Conservation (phyloP, 2,888 invertebrate species). For the Phorcus lineatus region DNA sequence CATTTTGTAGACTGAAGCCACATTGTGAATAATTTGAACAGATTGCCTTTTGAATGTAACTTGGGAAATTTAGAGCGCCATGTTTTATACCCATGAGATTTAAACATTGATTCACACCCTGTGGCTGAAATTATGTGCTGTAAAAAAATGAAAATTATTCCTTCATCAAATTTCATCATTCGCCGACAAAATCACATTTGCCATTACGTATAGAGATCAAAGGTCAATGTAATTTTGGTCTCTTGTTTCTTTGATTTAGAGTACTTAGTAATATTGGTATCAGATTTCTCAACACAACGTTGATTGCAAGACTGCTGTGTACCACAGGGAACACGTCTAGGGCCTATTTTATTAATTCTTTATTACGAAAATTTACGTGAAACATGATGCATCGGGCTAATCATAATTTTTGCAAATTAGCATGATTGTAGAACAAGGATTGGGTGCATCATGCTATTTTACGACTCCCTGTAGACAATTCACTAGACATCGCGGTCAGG, state of each 20-base stretch:
- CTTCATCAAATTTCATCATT: no score
- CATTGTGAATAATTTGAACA: no score
- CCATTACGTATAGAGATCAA: background rate
- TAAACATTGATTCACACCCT: no score
- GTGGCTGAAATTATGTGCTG: no score
- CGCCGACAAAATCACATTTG: no score
- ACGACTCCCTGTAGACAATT: background rate
- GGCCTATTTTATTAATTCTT: background rate
- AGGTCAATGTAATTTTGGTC: background rate
- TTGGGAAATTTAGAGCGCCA: no score
- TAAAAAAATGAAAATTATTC: no score
- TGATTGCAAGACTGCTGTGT: background rate
- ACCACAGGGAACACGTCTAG: background rate
- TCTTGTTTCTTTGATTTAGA: background rate
- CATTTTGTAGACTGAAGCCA: no score
- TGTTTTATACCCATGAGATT: no score
- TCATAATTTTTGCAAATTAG: conserved; percentile 7
- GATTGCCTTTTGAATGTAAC: no score
- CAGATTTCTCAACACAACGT: background rate
- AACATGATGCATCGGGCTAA: conserved; percentile 1
- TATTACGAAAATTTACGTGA: background rate
- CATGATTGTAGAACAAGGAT: conserved; percentile 8
- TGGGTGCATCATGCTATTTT: background rate
- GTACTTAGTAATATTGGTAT: background rate
- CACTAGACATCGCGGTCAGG: conserved; percentile 1